Percentiles rank a stretch among this genome's conserved stretches.
Evolutionary conservation across 2,113 vertebrate genomes (phyloP).

Genomic region (Notiomystis cincta): DNA sequence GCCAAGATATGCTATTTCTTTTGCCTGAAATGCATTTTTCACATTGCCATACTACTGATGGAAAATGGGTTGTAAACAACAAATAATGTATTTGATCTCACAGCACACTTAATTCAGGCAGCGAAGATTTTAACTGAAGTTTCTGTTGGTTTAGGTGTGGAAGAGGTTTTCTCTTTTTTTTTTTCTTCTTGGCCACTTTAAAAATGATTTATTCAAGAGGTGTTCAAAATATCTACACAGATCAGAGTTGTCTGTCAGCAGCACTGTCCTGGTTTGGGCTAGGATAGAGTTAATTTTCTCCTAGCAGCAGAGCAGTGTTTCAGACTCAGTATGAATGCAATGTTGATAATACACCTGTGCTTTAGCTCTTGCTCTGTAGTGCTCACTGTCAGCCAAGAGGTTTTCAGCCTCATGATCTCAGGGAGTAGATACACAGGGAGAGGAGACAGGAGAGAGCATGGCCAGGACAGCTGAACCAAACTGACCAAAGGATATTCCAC

Average conservation of each 20-base stretch:
- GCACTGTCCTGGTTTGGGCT: neutral
- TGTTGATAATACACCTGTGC: neutral
- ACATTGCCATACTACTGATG: constrained; percentile 54
- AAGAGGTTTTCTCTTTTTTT: neutral
- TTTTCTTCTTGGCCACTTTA: neutral
- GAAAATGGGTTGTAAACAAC: constrained; percentile 57
- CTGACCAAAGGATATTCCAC: neutral
- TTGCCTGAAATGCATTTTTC: constrained; percentile 68
- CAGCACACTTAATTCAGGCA: constrained; percentile 47
- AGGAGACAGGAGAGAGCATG: neutral
- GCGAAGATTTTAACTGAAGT: constrained; percentile 27
- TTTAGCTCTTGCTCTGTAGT: neutral
- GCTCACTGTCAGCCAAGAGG: neutral
- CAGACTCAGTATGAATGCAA: neutral
- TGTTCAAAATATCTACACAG: neutral
- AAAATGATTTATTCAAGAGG: neutral
- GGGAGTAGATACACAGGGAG: neutral
- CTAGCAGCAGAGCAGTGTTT: neutral
- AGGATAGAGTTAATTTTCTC: neutral
- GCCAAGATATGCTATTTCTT: constrained; percentile 63
- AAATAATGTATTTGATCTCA: constrained; percentile 43
- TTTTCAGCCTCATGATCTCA: neutral
- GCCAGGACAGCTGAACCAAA: neutral
- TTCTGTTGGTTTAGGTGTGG: constrained; percentile 20
- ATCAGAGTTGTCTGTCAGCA: neutral